A percentile compares a stretch with the other conserved stretches of the same genome.
Conservation (phyloP, 53 echinoderm and acorn worm species). For the Holothuria scabra region DNA sequence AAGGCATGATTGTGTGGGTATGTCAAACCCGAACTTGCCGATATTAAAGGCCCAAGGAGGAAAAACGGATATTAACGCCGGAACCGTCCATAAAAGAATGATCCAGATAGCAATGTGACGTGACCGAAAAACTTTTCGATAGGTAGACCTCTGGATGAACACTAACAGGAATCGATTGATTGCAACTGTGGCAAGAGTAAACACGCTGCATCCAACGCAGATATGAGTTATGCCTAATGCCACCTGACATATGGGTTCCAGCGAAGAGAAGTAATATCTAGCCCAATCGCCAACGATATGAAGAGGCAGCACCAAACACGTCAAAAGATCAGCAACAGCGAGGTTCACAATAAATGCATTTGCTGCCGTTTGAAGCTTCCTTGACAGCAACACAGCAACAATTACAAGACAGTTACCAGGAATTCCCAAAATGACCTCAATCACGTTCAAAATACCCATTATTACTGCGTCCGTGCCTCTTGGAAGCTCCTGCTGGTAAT, state of each 20-base stretch:
- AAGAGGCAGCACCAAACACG: no score
- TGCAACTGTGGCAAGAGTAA: background rate
- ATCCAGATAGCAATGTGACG: background rate
- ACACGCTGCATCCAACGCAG: background rate
- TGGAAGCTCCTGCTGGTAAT: no score
- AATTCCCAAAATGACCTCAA: background rate
- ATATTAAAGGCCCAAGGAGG: background rate
- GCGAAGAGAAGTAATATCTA: background rate
- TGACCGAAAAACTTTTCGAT: background rate
- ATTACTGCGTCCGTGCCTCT: background rate
- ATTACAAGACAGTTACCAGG: no score
- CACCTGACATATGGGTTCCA: background rate
- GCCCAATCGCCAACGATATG: background rate
- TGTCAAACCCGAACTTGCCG: constrained; percentile 6
- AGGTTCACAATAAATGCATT: constrained; percentile 1
- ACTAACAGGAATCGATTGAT: background rate
- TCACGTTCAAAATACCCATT: constrained; percentile 3
- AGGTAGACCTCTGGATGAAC: background rate
- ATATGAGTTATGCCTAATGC: background rate
- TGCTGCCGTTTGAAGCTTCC: constrained; percentile 1
- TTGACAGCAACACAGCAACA: background rate
- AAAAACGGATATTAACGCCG: background rate
- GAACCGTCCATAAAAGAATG: background rate
- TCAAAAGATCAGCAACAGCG: background rate
- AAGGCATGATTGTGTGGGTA: background rate